A percentile compares a stretch with the other conserved stretches of the same genome.
These are phyloP conservation scores for Ciona savignyi DNA, from an alignment of 23 tunicate species.

Conservation along the genomic window DNA sequence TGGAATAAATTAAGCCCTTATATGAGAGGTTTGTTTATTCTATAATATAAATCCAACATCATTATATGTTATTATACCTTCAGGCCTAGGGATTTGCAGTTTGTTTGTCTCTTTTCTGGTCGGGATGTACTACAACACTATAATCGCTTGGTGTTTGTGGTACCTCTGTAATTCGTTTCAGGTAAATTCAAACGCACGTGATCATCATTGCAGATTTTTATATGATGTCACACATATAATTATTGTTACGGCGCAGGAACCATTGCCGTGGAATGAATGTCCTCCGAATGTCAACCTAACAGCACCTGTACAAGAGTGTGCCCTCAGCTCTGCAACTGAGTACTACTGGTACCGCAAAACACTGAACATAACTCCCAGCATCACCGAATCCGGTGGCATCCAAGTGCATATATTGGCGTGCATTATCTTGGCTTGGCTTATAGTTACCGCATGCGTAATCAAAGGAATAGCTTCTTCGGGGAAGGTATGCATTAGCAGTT, in stretches of 20 bases:
- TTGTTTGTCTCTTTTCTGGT: constrained; percentile 75
- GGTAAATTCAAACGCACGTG: no score
- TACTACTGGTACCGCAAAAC: constrained; percentile 81
- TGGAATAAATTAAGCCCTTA: constrained; percentile 59
- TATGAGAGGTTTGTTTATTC: constrained; percentile 49
- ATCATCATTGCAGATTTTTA: no score
- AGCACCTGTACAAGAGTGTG: constrained; percentile 38
- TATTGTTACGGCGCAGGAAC: constrained; percentile 60
- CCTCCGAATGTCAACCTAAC: constrained; percentile 56
- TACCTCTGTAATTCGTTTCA: constrained; percentile 76
- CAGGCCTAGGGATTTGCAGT: constrained; percentile 86
- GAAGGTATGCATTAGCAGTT: constrained; percentile 52
- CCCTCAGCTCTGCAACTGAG: constrained; percentile 42
- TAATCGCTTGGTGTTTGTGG: constrained; percentile 87
- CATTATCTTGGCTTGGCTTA: constrained; percentile 72
- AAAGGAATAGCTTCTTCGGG: constrained; percentile 86
- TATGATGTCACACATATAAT: no score
- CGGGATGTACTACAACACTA: constrained; percentile 87
- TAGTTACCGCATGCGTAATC: constrained; percentile 56
- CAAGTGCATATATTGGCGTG: constrained; percentile 57
- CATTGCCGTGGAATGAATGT: constrained; percentile 79
- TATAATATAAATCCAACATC: no score
- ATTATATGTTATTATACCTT: constrained; percentile 4
- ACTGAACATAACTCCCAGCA: constrained; percentile 54
- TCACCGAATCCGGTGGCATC: constrained; percentile 53